Evolutionary conservation across 53 echinoderm and acorn worm species (phyloP).

Genomic region (Astropecten irregularis): DNA sequence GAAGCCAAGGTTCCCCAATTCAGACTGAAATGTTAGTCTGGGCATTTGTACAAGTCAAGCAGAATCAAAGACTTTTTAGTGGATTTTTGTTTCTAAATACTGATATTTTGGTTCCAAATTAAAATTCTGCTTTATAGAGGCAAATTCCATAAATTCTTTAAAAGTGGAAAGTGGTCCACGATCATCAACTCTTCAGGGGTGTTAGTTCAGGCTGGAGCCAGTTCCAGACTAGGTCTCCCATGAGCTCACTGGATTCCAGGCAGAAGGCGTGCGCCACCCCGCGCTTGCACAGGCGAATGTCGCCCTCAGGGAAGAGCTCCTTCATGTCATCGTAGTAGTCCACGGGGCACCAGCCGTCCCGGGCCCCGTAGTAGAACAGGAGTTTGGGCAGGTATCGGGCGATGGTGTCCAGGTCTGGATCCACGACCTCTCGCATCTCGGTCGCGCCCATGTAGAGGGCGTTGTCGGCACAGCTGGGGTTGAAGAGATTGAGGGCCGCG

Average conservation of each 20-base stretch:
- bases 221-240: slow-evolving; percentile 91
- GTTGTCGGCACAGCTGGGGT: slow-evolving; percentile 75
- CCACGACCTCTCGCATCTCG: slow-evolving; percentile 85
- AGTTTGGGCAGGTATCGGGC: slow-evolving; percentile 70
- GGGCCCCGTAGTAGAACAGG: slow-evolving; percentile 84
- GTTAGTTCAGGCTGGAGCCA: slow-evolving; percentile 77
- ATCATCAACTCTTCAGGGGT: too few relatives aligned
- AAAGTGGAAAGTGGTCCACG: too few relatives aligned
- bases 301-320: slow-evolving; percentile 76
- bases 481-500: slow-evolving; percentile 70
- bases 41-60: too few relatives aligned
- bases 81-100: too few relatives aligned
- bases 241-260: slow-evolving; percentile 76
- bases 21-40: too few relatives aligned
- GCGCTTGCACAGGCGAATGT: slow-evolving; percentile 75
- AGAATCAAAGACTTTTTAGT: too few relatives aligned
- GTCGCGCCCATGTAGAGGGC: slow-evolving; percentile 77
- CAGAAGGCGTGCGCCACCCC: slow-evolving; percentile 91
- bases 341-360: slow-evolving; percentile 89
- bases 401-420: slow-evolving; percentile 67
- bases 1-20: too few relatives aligned
- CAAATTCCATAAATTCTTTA: too few relatives aligned
- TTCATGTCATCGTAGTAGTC: slow-evolving; percentile 76
- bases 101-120: too few relatives aligned
- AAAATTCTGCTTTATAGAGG: too few relatives aligned